These are phyloP conservation scores for Neodon shergylaensis DNA, from an alignment of 2,113 vertebrate genomes.

Conservation along the genomic window DNA sequence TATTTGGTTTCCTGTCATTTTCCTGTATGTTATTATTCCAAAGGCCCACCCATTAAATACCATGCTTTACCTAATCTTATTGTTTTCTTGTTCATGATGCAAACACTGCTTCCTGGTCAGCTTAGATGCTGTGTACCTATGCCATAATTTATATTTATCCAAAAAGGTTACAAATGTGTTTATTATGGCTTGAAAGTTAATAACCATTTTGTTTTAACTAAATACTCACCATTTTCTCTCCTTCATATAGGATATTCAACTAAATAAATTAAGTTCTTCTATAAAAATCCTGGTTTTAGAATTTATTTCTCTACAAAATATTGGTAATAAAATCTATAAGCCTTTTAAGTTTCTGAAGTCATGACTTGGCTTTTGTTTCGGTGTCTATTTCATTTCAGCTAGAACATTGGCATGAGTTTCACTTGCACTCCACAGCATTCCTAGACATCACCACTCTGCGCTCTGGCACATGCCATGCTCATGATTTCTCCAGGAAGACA, in stretches of 20 bases:
- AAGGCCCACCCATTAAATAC: neutral
- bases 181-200: neutral
- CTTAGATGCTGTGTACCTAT: neutral
- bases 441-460: neutral
- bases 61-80: neutral
- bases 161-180: neutral
- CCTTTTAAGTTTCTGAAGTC: neutral
- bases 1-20: neutral
- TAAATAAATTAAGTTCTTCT: neutral
- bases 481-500: neutral
- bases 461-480: neutral
- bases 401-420: neutral
- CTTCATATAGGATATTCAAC: neutral
- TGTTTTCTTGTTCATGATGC: neutral
- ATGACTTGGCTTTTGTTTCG: neutral
- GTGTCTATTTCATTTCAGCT: neutral
- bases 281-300: neutral
- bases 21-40: conserved; percentile 3
- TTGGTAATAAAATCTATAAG: neutral
- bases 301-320: neutral
- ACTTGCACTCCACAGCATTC: neutral
- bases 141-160: neutral
- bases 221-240: neutral
- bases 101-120: neutral
- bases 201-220: neutral